Evolutionary conservation across 2,888 invertebrate genomes (phyloP).

Genomic region (Stegophylla sp.): DNA sequence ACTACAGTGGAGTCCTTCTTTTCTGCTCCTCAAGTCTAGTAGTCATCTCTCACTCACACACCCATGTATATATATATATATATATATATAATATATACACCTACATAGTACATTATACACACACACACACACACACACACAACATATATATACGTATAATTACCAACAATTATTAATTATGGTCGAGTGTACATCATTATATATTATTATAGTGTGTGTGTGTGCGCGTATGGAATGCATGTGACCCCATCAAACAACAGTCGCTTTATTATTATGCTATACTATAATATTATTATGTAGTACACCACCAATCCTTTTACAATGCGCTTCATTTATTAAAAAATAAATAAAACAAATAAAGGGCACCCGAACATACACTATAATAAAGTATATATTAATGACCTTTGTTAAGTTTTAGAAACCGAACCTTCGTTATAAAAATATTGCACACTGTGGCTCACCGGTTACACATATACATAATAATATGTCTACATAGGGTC

Average conservation of each 20-base stretch:
- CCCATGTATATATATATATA: neutral
- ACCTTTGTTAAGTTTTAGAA: conserved; percentile 35
- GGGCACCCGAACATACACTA: neutral
- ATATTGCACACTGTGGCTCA: conserved; percentile 22
- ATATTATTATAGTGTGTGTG: conserved; percentile 16
- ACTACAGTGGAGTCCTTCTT: neutral
- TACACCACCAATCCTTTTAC: conserved; percentile 25
- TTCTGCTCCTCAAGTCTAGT: neutral
- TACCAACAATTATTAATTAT: conserved; percentile 43
- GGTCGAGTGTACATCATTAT: conserved; percentile 18
- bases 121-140: too few relatives aligned
- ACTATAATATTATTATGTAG: neutral
- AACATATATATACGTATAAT: neutral
- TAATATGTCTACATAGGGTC: neutral
- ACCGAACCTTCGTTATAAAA: conserved; percentile 31
- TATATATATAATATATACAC: too few relatives aligned
- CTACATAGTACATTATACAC: too few relatives aligned
- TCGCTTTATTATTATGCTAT: conserved; percentile 13
- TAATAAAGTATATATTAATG: conserved; percentile 41
- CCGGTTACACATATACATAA: conserved; percentile 9
- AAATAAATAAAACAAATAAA: conserved; percentile 25
- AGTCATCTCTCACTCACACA: neutral
- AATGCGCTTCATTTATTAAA: conserved; percentile 43
- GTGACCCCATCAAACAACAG: conserved; percentile 28
- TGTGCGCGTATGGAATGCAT: conserved; percentile 19